phyloP scores from a whole-genome alignment of 2,113 vertebrate species.

The Notothenia rossii region DNA sequence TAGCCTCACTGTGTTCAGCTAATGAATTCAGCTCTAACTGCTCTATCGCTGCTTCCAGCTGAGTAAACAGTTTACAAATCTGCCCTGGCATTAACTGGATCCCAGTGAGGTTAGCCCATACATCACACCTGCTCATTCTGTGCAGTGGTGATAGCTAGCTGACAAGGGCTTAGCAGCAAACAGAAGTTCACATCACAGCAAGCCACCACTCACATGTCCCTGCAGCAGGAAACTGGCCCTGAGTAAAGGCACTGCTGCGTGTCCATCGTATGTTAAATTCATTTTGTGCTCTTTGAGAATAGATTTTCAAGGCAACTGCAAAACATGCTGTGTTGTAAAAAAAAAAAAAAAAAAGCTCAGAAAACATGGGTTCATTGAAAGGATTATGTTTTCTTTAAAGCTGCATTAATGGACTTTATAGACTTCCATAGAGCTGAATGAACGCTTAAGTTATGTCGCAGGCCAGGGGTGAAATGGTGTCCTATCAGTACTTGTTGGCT shows the following conservation, averaged over 20 bases:
- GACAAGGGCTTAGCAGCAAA: too few species aligned
- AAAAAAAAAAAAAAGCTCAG: not conserved
- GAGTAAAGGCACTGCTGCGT: slow-evolving; percentile 1
- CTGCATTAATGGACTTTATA: not conserved
- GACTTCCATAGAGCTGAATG: too few species aligned
- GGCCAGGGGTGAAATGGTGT: too few species aligned
- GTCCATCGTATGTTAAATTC: slow-evolving; percentile 19
- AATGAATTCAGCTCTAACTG: slow-evolving; percentile 56
- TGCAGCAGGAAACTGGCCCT: slow-evolving; percentile 2
- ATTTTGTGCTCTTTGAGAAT: slow-evolving; percentile 28
- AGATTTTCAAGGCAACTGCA: not conserved
- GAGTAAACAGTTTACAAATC: slow-evolving; percentile 58
- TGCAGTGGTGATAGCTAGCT: too few species aligned
- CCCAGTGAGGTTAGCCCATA: slow-evolving; percentile 28
- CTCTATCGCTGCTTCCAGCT: slow-evolving; percentile 52
- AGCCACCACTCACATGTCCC: not conserved
- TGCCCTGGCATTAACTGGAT: slow-evolving; percentile 53
- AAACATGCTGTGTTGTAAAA: not conserved
- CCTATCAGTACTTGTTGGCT: too few species aligned
- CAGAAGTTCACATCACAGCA: too few species aligned
- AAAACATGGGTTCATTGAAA: not conserved
- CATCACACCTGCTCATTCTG: not conserved
- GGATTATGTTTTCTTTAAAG: not conserved
- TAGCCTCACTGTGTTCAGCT: slow-evolving; percentile 58
- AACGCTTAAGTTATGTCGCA: too few species aligned